Evolutionary conservation across 2,888 invertebrate species (phyloP).

Genomic region (Perizoma affinitatum): DNA sequence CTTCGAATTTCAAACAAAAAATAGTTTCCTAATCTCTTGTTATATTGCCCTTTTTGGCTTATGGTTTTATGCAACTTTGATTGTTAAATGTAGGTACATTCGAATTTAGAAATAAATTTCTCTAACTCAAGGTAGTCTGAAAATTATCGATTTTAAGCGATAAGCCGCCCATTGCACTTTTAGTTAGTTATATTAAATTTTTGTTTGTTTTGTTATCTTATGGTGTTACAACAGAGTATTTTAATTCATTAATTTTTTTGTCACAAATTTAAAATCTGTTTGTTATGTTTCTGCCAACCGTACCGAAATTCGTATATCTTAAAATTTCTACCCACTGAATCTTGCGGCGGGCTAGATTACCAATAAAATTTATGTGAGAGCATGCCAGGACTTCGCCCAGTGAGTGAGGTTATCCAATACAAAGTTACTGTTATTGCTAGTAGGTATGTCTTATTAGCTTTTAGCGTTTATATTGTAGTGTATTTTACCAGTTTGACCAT

Average conservation of each 20-base stretch:
- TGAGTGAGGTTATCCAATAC: slow-evolving; percentile 15
- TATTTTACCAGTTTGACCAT: background rate
- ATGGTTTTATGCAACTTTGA: too few species aligned
- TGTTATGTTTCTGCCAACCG: slow-evolving; percentile 50
- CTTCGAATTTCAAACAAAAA: too few species aligned
- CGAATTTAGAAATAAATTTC: too few species aligned
- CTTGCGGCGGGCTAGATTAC: slow-evolving; percentile 77
- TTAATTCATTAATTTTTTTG: background rate
- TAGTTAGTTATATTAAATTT: too few species aligned
- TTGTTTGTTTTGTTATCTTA: too few species aligned
- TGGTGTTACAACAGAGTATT: too few species aligned
- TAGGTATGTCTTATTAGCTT: slow-evolving; percentile 2
- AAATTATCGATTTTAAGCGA: too few species aligned
- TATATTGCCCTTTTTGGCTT: too few species aligned
- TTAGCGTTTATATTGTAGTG: background rate
- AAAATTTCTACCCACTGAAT: slow-evolving; percentile 84
- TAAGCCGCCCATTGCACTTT: too few species aligned
- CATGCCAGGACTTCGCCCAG: slow-evolving; percentile 43
- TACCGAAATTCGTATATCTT: slow-evolving; percentile 76
- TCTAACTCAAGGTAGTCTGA: too few species aligned
- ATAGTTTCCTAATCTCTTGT: too few species aligned
- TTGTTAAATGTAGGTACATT: too few species aligned
- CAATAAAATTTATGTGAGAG: slow-evolving; percentile 81
- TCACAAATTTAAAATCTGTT: background rate
- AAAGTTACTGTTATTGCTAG: slow-evolving; percentile 18